phyloP scores from a whole-genome alignment of 2,113 vertebrate species.

The Syngnathoides biaculeatus region DNA sequence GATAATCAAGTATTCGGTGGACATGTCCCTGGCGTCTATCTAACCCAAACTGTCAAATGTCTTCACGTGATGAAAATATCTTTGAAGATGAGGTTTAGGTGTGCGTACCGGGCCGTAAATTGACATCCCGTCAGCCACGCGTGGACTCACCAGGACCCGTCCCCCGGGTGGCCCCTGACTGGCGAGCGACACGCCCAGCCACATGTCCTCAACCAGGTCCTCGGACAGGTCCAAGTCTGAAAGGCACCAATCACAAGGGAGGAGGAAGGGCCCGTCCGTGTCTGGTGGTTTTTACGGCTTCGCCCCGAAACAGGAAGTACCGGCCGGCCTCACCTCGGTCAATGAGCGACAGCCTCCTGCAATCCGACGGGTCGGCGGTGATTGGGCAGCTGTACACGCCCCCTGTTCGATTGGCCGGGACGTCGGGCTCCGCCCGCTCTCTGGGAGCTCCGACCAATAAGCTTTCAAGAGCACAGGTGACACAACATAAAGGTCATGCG shows the following conservation, averaged over 20 bases:
- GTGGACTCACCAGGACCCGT: conserved; percentile 80
- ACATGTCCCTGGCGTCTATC: conserved; percentile 65
- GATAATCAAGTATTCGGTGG: conserved; percentile 78
- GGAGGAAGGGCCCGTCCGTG: not conserved
- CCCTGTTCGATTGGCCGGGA: conserved; percentile 76
- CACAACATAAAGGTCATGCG: not conserved
- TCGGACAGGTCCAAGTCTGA: conserved; percentile 21
- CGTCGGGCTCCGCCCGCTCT: conserved; percentile 62
- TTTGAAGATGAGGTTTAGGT: too few relatives aligned
- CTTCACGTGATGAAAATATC: too few relatives aligned
- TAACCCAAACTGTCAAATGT: too few relatives aligned
- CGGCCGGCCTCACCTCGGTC: conserved; percentile 69
- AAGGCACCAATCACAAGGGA: conserved; percentile 10
- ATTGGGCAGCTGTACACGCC: conserved; percentile 85
- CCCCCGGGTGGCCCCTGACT: conserved; percentile 79
- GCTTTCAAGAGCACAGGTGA: conserved; percentile 48
- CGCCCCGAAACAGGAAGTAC: not conserved
- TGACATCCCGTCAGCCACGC: not conserved
- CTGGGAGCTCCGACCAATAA: conserved; percentile 84
- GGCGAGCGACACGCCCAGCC: conserved; percentile 87
- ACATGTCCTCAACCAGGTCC: conserved; percentile 85
- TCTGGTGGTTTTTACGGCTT: not conserved
- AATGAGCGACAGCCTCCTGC: conserved; percentile 74
- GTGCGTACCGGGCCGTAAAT: too few relatives aligned
- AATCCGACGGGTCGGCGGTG: conserved; percentile 67